Evolutionary conservation across 2,888 invertebrate species (phyloP).

Genomic region (Hyles lineata): DNA sequence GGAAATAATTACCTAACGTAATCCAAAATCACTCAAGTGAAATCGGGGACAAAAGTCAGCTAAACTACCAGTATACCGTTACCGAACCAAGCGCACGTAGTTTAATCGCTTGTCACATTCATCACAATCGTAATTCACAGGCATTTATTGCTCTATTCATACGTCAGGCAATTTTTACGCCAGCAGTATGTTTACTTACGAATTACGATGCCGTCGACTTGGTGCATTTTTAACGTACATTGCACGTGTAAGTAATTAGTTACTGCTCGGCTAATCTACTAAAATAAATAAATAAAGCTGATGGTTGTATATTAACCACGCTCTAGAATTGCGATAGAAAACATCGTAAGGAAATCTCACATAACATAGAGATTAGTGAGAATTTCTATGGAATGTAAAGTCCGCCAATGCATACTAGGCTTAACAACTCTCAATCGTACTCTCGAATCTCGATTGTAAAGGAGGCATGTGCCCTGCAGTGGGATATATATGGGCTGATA

Average conservation of each 20-base stretch:
- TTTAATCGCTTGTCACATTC: slow-evolving; percentile 15
- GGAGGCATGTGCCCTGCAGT: too few species aligned
- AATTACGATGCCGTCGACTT: background rate
- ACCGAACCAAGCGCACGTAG: background rate
- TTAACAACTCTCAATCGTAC: too few species aligned
- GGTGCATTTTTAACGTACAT: background rate
- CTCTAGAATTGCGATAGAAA: too few species aligned
- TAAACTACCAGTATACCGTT: background rate
- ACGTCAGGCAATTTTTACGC: slow-evolving; percentile 1
- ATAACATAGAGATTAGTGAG: too few species aligned
- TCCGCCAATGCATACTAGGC: too few species aligned
- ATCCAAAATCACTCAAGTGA: background rate
- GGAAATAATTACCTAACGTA: background rate
- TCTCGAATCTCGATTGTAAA: too few species aligned
- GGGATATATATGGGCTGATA: too few species aligned
- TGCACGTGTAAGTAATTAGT: background rate
- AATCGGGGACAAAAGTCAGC: background rate
- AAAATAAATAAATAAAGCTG: too few species aligned
- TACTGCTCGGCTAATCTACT: background rate
- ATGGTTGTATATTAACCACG: too few species aligned
- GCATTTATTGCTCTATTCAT: slow-evolving; percentile 15
- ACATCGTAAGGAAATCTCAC: too few species aligned
- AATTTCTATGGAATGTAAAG: too few species aligned
- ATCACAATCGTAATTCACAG: background rate
- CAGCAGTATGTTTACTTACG: background rate